A percentile compares a stretch with the other conserved stretches of the same genome.
Conservation (phyloP, 2,113 vertebrate genomes). For the Ophthalmotilapia sp. region DNA sequence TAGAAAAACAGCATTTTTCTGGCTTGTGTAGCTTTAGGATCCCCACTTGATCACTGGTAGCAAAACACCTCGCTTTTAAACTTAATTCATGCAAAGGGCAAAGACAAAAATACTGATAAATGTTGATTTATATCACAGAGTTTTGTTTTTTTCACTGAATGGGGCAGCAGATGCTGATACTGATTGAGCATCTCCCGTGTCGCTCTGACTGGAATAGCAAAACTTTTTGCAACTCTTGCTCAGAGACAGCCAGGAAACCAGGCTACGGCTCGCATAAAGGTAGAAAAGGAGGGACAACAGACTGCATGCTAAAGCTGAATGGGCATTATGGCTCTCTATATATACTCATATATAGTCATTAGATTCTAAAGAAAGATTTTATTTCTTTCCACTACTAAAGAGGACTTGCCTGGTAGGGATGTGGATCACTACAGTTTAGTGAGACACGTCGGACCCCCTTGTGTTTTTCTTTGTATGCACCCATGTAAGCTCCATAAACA, state of each 20-base stretch:
- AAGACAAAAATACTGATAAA: not conserved
- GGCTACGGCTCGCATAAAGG: fast-evolving
- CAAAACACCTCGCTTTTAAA: not conserved
- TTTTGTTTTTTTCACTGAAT: not conserved
- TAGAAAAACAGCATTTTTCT: not conserved
- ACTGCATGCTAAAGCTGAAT: not conserved
- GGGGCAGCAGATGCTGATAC: not conserved
- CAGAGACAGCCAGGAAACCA: not conserved
- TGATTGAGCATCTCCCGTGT: not conserved
- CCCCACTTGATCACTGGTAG: not conserved
- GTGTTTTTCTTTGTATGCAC: not conserved
- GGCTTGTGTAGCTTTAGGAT: not conserved
- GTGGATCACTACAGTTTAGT: not conserved
- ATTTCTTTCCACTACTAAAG: not conserved
- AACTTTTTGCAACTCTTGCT: not conserved
- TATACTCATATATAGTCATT: not conserved
- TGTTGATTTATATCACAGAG: not conserved
- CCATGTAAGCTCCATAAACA: not conserved
- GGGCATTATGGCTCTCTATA: not conserved
- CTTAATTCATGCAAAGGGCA: not conserved
- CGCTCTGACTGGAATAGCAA: not conserved
- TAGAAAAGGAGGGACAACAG: not conserved
- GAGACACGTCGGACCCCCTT: not conserved
- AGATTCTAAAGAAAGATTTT: not conserved
- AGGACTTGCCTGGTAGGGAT: not conserved